Evolutionary conservation across 2,113 vertebrate genomes (phyloP).

Genomic region (mouse (Mus musculus)): DNA sequence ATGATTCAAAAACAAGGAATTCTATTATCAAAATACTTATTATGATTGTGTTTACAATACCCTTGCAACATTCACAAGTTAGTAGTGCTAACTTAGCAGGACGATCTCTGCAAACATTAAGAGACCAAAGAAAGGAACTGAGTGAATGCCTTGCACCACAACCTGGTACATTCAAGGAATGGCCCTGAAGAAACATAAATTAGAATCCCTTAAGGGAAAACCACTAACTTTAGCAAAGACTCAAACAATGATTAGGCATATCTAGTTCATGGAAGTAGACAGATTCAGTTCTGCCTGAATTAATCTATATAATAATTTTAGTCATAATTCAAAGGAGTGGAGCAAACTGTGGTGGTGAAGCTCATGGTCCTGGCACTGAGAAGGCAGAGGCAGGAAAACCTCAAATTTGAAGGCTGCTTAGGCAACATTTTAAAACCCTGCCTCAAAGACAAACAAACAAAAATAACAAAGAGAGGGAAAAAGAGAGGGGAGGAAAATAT

Average conservation of each 20-base stretch:
- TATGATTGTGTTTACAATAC: conserved; percentile 32
- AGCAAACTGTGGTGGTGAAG: not conserved
- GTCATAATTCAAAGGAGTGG: conserved; percentile 40
- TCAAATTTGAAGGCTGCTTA: too few relatives aligned
- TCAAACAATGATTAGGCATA: not conserved
- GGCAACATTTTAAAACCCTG: not conserved
- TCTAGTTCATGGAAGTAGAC: not conserved
- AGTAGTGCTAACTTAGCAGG: not conserved
- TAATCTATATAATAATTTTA: not conserved
- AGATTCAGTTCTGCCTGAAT: conserved; percentile 1
- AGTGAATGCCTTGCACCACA: too few relatives aligned
- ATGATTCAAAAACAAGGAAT: conserved; percentile 28
- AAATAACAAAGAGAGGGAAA: not conserved
- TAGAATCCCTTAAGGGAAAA: conserved; percentile 34
- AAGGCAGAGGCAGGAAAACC: not conserved
- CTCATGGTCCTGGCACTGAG: not conserved
- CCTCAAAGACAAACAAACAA: not conserved
- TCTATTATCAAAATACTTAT: not conserved
- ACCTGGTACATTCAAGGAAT: not conserved
- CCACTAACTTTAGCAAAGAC: conserved; percentile 34
- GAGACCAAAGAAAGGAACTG: not conserved
- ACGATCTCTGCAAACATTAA: not conserved
- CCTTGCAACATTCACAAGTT: not conserved
- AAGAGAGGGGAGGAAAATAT: not conserved
- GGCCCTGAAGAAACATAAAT: conserved; percentile 53